Evolutionary conservation across 2,113 vertebrate species (phyloP).

Genomic region (Atractosteus spatula): DNA sequence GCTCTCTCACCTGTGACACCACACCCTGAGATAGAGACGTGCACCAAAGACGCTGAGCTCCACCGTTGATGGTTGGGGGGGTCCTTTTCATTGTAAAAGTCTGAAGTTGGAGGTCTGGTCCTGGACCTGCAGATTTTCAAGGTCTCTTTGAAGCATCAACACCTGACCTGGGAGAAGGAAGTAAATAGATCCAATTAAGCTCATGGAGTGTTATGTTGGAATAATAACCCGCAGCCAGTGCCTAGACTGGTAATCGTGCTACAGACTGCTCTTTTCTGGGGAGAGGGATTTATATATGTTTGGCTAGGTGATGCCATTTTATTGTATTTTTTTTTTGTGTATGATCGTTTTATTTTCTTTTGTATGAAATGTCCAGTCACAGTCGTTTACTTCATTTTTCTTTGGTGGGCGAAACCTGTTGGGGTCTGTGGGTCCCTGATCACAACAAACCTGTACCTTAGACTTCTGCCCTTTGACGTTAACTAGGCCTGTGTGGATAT

Average conservation of each 20-base stretch:
- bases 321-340: too few species aligned
- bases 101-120: too few species aligned
- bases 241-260: too few species aligned
- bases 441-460: conserved; percentile 5
- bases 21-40: conserved; percentile 13
- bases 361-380: conserved; percentile 25
- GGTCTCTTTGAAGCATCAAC: conserved; percentile 13
- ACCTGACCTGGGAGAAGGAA: too few species aligned
- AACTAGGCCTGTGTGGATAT: too few species aligned
- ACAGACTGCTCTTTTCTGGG: conserved; percentile 3
- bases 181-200: too few species aligned
- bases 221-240: too few species aligned
- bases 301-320: conserved; percentile 33
- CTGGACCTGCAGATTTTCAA: too few species aligned
- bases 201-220: too few species aligned
- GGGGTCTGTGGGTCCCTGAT: conserved; percentile 45
- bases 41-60: neutral
- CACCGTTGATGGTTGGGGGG: too few species aligned
- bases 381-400: conserved; percentile 28
- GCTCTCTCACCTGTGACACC: conserved; percentile 10
- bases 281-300: conserved; percentile 32
- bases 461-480: too few species aligned
- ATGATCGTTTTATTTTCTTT: too few species aligned
- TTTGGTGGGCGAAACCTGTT: conserved; percentile 41
- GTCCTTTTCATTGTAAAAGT: neutral